Evolutionary conservation across 2,888 invertebrate species (phyloP), one percentile per base, ranked within the genome.

Genomic region (Drosophila prolongata): DNA sequence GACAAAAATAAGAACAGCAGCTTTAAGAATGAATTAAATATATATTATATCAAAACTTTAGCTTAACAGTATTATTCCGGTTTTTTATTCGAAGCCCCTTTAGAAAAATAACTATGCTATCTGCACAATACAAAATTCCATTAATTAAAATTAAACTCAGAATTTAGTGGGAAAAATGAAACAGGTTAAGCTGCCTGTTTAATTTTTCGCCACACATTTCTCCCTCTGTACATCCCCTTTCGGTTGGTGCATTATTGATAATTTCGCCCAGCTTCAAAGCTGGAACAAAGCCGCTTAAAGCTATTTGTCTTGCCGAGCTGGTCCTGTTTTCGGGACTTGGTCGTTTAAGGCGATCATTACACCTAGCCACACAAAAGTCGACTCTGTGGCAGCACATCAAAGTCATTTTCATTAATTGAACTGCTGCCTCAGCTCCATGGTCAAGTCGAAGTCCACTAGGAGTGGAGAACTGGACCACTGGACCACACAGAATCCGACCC

Each of bases 391-490:
- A 37, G 52, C 30, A 75, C 75, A 75, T 75, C 75, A 75, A 75
- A 75, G 75, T 76, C 64, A 46, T 53, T 70, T 76, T 64, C 61
- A 61, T 73, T 76, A 73, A 77, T 73, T 76, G 74, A 76, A 76
- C 60, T 49, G 54, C 37, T 44, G 43, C 42, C 49, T 38, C 38
- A 24, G 52, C 19, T 34, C 34, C 37, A 13, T 34, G 58, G 40
- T 50, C 64, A 37, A 43, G 42, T 52, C 11, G 10, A 30, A 37
- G 58, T 34, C 37, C 34, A 38, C 6, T 6, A 6, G n/a, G 6
- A 13, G 13, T 38, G 38, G 6, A 27, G 42, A 14, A 35, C n/a
- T 27, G 37, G 16, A 43, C 64, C 50, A 50, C 54, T 35, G 35
- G 11, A 35, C 35, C 35, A 35, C 61, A 71, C 47, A 19, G 43